phyloP scores from a whole-genome alignment of 2,797 vertebrate species.

The Melanitta fusca region DNA sequence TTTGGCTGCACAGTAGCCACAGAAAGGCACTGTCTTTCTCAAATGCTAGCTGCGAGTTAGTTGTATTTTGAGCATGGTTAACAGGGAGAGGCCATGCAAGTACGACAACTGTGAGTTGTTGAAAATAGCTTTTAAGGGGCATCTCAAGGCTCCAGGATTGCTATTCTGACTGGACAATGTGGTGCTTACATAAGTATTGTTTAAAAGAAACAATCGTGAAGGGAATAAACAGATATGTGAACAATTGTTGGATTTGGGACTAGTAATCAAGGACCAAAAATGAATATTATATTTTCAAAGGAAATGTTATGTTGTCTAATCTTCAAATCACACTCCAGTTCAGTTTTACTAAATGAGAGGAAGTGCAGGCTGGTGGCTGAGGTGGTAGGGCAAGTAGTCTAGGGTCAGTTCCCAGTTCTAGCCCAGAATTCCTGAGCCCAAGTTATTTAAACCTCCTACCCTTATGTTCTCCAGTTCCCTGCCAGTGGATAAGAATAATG shows the following conservation, averaged over 20 bases:
- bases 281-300: neutral
- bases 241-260: neutral
- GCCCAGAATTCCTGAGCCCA: neutral
- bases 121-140: neutral
- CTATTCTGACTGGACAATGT: neutral
- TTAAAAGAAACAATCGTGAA: neutral
- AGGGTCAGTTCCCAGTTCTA: neutral
- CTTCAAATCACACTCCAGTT: neutral
- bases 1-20: neutral
- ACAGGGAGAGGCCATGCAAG: neutral
- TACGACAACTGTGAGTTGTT: neutral
- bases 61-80: neutral
- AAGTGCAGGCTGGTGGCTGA: neutral
- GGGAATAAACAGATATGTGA: neutral
- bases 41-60: neutral
- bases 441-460: neutral
- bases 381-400: neutral
- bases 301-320: neutral
- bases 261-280: neutral
- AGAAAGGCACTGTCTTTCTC: neutral
- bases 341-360: neutral
- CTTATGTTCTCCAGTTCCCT: neutral
- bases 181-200: neutral
- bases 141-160: neutral
- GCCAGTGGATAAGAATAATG: neutral